Evolutionary conservation across 2,797 vertebrate species (phyloP).

Genomic region (Anniella stebbinsi): DNA sequence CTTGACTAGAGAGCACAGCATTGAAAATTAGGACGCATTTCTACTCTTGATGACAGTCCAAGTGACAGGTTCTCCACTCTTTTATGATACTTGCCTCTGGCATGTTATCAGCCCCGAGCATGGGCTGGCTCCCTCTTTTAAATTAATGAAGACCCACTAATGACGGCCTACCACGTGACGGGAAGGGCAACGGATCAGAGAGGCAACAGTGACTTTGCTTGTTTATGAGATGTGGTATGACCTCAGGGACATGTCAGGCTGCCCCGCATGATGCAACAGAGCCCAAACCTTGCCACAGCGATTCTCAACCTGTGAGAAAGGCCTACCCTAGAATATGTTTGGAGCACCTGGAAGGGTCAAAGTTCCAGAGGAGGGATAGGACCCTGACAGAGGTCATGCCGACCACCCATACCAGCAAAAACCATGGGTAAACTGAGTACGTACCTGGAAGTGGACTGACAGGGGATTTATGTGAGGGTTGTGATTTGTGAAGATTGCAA

Average conservation of each 20-base stretch:
- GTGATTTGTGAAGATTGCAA: too few species aligned
- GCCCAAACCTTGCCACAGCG: background rate
- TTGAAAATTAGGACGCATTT: background rate
- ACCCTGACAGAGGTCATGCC: background rate
- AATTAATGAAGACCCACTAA: background rate
- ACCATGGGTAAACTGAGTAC: background rate
- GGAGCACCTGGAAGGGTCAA: too few species aligned
- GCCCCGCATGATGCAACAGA: slow-evolving; percentile 24
- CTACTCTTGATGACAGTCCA: background rate
- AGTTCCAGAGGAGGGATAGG: background rate
- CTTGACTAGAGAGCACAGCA: background rate
- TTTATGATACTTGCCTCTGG: background rate
- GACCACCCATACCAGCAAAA: background rate
- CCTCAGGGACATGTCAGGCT: background rate
- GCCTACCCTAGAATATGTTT: background rate
- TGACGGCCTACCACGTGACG: background rate
- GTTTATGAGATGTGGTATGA: background rate
- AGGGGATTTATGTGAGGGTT: background rate
- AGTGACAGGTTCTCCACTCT: too few species aligned
- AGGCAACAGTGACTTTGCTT: background rate
- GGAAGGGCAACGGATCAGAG: background rate
- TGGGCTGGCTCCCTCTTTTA: background rate
- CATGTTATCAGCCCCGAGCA: background rate
- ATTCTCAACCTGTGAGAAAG: background rate
- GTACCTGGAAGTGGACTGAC: background rate